Evolutionary conservation across 2,113 vertebrate species (phyloP).

Genomic region (Lepidiolamprologus cunningtoni): DNA sequence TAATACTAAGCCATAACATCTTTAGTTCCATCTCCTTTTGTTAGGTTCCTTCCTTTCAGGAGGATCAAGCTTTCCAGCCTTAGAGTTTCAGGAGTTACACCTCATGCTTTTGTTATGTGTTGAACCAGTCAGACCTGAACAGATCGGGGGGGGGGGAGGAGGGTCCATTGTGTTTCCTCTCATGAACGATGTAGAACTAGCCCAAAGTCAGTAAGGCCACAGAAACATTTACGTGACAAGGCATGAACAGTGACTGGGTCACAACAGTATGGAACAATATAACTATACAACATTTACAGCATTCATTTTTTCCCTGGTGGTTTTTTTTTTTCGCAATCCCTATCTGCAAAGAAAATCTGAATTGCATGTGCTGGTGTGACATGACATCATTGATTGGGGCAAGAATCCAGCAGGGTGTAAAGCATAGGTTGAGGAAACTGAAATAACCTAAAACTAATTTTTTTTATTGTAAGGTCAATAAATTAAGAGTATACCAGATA

Average conservation of each 20-base stretch:
- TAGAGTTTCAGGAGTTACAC: too few species aligned
- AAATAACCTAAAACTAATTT: not conserved
- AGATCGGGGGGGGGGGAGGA: too few species aligned
- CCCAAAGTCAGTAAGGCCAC: not conserved
- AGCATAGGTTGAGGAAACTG: not conserved
- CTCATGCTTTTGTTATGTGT: too few species aligned
- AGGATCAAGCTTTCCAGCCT: too few species aligned
- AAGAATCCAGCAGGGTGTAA: not conserved
- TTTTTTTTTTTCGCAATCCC: not conserved
- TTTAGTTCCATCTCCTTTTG: too few species aligned
- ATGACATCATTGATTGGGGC: not conserved
- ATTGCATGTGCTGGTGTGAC: not conserved
- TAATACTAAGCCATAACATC: too few species aligned
- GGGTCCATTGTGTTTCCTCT: not conserved
- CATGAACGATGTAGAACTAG: not conserved
- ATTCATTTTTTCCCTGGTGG: not conserved
- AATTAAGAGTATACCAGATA: not conserved
- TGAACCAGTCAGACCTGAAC: too few species aligned
- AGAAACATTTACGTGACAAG: not conserved
- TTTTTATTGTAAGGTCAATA: not conserved
- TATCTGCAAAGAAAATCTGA: not conserved
- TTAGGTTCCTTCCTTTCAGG: too few species aligned
- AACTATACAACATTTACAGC: not conserved
- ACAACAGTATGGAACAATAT: not conserved
- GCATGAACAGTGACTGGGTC: not conserved